These are phyloP conservation scores for Phodopus roborovskii DNA, from an alignment of 2,113 vertebrate genomes.

Conservation along the genomic window DNA sequence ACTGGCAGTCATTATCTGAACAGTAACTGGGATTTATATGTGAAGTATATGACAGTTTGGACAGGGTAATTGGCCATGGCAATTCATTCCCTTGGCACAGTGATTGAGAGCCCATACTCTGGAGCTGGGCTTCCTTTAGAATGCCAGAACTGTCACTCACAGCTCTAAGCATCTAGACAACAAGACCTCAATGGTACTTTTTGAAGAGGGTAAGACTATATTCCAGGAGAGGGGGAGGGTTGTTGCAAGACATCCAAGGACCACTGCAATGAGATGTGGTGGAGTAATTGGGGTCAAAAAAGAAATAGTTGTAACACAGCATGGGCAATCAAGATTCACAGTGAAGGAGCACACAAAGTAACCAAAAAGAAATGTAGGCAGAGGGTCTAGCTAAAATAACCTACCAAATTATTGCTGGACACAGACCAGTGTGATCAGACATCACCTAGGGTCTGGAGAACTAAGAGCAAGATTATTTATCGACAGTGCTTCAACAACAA, in stretches of 20 bases:
- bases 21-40: background rate
- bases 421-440: background rate
- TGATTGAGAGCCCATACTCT: background rate
- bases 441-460: background rate
- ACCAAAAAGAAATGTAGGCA: background rate
- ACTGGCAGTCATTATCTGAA: background rate
- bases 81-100: background rate
- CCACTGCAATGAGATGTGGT: background rate
- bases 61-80: fast-evolving
- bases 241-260: background rate
- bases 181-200: background rate
- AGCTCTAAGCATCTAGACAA: background rate
- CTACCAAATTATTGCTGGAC: background rate
- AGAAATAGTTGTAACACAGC: background rate
- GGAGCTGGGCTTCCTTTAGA: background rate
- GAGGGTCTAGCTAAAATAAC: no score
- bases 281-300: no score
- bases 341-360: background rate
- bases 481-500: background rate
- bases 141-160: background rate
- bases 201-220: background rate
- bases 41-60: background rate
- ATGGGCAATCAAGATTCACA: background rate
- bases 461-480: background rate
- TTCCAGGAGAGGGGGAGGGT: background rate